Base-by-base conservation (phyloP, 2,888 invertebrate species). In the Lacanobia wlatinum region DNA sequence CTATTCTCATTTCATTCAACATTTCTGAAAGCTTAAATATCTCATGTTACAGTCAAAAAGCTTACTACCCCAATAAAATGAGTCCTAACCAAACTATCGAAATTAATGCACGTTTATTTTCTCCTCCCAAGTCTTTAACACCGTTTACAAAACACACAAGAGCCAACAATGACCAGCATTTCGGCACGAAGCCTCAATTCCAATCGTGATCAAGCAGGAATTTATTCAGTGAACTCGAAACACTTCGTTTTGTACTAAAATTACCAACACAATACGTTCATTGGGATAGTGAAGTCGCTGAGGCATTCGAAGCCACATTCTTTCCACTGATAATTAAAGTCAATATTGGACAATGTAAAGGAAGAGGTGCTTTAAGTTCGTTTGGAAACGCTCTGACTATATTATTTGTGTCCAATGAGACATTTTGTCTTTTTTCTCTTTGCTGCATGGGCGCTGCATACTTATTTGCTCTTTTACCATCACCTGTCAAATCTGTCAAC, bases 191-290 rank as follows among this genome's bases (percentile, higher is more conserved):
- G 70, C 77, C 76, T 72, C 74, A 80, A 81, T 78, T 70, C 73
- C 66, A 46, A 69, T 76, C 81, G 74, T 86, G 87, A 85, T 78
- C 74, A 73, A 73, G 79, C 85, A 80, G 79, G 79, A 85, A 83
- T 85, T 75, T 83, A 79, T 84, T 79, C 85, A 78, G 60, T 79
- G 74, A 73, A 81, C 74, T 84, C 84, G 74, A 77, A 86, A 83
- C 78, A 72, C 66, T 59, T 73, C 78, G 79, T 84, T 72, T 76
- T 85, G 69, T 70, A 81, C 70, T 70, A 83, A 82, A 73, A 84
- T 78, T 78, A 65, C 55, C 64, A 56, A 62, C 65, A 84, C 84
- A 83, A 83, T 76, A 60, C 48, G 38, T 52, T 62, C 66, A 61
- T 67, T 73, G 69, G 62, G 74, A 80, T 66, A 76, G 76, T 80